A percentile compares a stretch with the other conserved stretches of the same genome.
Conservation (phyloP, 1,140 invertebrate genomes). For the Triops longicaudatus region DNA sequence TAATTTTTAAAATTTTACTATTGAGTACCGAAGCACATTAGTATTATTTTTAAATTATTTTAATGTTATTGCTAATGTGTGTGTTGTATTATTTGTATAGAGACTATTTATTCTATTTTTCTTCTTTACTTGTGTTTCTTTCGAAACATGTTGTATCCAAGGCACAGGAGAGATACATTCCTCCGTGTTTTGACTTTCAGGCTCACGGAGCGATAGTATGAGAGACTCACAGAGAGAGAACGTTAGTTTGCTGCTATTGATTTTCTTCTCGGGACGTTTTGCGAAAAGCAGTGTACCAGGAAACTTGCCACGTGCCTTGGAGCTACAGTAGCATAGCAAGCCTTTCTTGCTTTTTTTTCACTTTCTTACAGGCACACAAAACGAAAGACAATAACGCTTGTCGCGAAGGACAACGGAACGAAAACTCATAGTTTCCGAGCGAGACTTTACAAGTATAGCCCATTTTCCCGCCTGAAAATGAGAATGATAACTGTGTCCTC, state of each 20-base stretch:
- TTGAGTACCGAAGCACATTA: too few species aligned
- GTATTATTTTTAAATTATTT: too few species aligned
- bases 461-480: neutral
- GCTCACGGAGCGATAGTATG: neutral
- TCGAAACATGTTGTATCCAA: too few species aligned
- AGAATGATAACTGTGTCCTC: neutral
- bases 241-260: neutral
- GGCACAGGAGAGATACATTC: too few species aligned
- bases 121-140: too few species aligned
- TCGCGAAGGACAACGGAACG: neutral
- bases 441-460: neutral
- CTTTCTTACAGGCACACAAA: neutral
- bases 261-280: slow-evolving; percentile 2
- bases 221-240: neutral
- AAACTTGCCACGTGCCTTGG: slow-evolving; percentile 6
- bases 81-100: too few species aligned
- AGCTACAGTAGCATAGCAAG: neutral
- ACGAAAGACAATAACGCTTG: neutral
- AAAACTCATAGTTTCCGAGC: neutral
- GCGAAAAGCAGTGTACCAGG: slow-evolving; percentile 3
- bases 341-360: neutral
- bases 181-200: neutral
- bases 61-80: too few species aligned
- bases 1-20: too few species aligned
- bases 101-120: too few species aligned